A percentile compares a stretch with the other conserved stretches of the same genome.
Evolutionary conservation across 1,140 invertebrate species (phyloP).

Genomic region (Hestina assimilis): DNA sequence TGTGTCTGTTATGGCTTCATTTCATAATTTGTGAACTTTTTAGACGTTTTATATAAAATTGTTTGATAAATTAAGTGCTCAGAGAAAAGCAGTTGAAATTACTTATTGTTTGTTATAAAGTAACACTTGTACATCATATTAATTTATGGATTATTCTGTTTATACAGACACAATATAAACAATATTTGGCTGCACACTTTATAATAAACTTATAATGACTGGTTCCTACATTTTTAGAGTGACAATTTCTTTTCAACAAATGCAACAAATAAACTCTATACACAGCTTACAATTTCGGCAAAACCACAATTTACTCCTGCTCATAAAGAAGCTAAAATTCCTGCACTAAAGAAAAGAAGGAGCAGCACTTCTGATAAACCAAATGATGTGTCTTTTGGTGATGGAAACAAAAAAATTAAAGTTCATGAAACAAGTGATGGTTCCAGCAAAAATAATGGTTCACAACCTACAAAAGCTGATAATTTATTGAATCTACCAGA

Average conservation of each 20-base stretch:
- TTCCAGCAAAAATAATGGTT: conserved; percentile 53
- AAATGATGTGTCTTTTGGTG: conserved; percentile 50
- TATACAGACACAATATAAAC: no score
- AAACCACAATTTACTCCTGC: conserved; percentile 47
- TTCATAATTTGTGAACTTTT: no score
- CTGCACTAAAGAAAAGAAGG: conserved; percentile 63
- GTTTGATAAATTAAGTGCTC: no score
- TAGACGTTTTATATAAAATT: no score
- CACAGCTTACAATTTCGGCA: conserved; percentile 68
- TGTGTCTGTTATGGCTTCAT: no score
- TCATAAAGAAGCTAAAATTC: conserved; percentile 60
- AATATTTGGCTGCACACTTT: no score
- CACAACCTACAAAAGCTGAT: conserved; percentile 47
- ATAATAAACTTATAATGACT: no score
- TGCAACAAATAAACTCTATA: conserved; percentile 68
- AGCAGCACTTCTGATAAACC: conserved; percentile 72
- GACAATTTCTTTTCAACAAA: conserved; percentile 60
- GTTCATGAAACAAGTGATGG: conserved; percentile 63
- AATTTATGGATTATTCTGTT: no score
- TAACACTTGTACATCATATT: no score
- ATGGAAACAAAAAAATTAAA: conserved; percentile 58
- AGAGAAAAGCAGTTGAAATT: no score
- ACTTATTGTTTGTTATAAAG: no score
- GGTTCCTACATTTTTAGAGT: conserved; percentile 70
- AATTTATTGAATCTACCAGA: conserved; percentile 43